phyloP scores from a whole-genome alignment of 2,888 invertebrate genomes.

The Pseudococcus jackbeardsleyi region DNA sequence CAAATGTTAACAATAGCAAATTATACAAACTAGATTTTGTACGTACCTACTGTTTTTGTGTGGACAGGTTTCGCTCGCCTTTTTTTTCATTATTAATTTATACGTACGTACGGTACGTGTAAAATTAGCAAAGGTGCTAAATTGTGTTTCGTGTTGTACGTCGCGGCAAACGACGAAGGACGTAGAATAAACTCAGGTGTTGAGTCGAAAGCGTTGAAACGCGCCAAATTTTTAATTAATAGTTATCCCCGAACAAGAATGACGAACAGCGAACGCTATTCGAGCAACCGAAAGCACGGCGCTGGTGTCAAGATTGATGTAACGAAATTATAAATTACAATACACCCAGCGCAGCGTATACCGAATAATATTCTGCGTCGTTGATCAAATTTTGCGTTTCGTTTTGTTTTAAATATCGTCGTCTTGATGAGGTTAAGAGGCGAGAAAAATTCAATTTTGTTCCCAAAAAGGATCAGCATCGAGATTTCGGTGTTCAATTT shows the following conservation, averaged over 20 bases:
- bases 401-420: neutral
- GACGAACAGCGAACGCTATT: constrained; percentile 5
- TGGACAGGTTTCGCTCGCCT: neutral
- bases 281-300: constrained; percentile 7
- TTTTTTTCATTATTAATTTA: neutral
- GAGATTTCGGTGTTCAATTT: too few species aligned
- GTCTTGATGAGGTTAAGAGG: neutral
- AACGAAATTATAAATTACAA: constrained; percentile 19
- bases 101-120: neutral
- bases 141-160: constrained; percentile 33
- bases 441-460: neutral
- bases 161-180: neutral
- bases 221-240: constrained; percentile 51
- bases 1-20: constrained; percentile 55
- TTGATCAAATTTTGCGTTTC: neutral
- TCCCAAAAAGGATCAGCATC: too few species aligned
- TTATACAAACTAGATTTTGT: constrained; percentile 49
- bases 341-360: neutral
- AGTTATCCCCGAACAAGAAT: constrained; percentile 24
- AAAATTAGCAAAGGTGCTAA: constrained; percentile 48
- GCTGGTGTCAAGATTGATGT: constrained; percentile 21
- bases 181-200: constrained; percentile 22
- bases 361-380: neutral
- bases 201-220: constrained; percentile 30
- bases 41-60: neutral